These are phyloP conservation scores for Macrosteles quadrilineatus DNA, from an alignment of 1,140 invertebrate species.

Conservation along the genomic window DNA sequence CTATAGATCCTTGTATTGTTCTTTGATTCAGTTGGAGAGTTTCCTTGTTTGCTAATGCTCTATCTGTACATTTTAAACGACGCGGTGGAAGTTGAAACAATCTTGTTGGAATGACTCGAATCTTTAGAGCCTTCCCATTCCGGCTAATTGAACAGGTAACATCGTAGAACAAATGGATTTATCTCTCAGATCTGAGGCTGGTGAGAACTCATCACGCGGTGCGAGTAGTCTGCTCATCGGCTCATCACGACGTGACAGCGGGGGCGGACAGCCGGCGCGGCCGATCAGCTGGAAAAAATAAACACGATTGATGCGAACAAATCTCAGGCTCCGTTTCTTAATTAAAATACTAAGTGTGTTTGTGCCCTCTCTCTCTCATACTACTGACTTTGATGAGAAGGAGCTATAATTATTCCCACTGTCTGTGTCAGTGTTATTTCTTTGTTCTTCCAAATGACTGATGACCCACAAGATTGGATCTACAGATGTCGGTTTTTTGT, in stretches of 20 bases:
- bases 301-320: constrained; percentile 22
- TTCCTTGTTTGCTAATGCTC: too few species aligned
- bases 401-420: constrained; percentile 22
- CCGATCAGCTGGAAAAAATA: constrained; percentile 14
- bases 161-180: constrained; percentile 14
- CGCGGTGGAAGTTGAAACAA: too few species aligned
- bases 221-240: too few species aligned
- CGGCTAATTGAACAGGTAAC: constrained; percentile 3
- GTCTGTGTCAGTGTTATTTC: constrained; percentile 7
- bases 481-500: constrained; percentile 26
- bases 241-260: constrained; percentile 1
- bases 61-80: too few species aligned
- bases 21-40: too few species aligned
- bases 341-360: constrained; percentile 24
- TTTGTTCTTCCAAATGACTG: constrained; percentile 20
- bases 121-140: too few species aligned
- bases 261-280: constrained; percentile 18
- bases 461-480: constrained; percentile 18
- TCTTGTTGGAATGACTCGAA: too few species aligned
- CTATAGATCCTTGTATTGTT: too few species aligned
- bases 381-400: constrained; percentile 18
- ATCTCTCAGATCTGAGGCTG: constrained; percentile 6
- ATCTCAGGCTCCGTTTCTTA: constrained; percentile 23
- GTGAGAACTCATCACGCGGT: constrained; percentile 13
- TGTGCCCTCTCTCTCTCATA: background rate